phyloP scores from a whole-genome alignment of 2,797 vertebrate genomes.

The Tympanoctomys barrerae region DNA sequence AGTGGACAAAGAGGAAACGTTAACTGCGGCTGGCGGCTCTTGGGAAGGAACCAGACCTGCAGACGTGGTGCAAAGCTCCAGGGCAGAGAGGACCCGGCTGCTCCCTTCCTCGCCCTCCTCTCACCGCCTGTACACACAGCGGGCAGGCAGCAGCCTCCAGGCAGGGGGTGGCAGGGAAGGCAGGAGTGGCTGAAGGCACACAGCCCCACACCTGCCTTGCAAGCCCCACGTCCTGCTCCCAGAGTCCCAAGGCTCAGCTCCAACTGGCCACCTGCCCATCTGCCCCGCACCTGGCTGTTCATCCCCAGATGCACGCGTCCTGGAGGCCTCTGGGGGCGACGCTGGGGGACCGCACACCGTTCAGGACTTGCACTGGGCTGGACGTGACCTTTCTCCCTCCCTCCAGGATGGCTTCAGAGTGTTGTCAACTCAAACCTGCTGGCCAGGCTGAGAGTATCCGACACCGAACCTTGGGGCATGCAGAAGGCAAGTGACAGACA shows the following conservation, averaged over 20 bases:
- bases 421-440: background rate
- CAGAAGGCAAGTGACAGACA: background rate
- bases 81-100: too few species aligned
- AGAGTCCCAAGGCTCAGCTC: background rate
- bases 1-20: background rate
- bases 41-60: background rate
- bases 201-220: background rate
- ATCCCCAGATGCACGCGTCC: accelerated
- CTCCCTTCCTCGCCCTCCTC: background rate
- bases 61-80: accelerated
- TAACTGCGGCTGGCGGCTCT: background rate
- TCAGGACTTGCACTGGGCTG: background rate
- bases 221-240: background rate
- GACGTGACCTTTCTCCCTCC: background rate
- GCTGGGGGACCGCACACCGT: background rate
- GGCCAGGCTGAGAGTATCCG: background rate
- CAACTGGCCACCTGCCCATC: background rate
- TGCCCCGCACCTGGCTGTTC: background rate
- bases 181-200: background rate
- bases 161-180: background rate
- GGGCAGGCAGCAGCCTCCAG: background rate
- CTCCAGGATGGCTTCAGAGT: background rate
- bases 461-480: accelerated
- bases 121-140: background rate
- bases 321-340: background rate